Evolutionary conservation across 2,888 invertebrate genomes (phyloP).

Genomic region (Tiliacea aurago): DNA sequence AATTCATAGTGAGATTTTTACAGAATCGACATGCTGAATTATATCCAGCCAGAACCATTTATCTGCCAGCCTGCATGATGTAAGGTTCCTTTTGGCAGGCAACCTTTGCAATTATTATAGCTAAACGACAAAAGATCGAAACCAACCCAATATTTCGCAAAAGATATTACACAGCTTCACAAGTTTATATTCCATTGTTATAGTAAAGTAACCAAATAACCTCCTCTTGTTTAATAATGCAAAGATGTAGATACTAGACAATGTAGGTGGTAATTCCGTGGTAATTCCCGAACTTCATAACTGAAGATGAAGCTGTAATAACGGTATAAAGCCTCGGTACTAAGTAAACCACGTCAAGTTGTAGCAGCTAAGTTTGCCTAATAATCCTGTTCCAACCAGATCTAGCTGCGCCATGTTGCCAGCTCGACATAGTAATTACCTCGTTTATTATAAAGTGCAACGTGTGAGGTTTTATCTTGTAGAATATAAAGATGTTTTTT

Average conservation of each 20-base stretch:
- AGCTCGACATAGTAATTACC: conserved; percentile 80
- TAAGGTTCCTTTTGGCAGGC: background rate
- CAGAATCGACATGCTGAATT: too few species aligned
- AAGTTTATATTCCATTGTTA: background rate
- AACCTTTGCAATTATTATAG: background rate
- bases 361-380: conserved; percentile 69
- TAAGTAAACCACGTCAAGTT: conserved; percentile 66
- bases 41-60: background rate
- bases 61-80: background rate
- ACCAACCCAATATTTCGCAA: background rate
- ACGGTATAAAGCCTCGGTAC: conserved; percentile 58
- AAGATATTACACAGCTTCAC: background rate
- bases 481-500: conserved; percentile 3
- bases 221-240: conserved; percentile 2
- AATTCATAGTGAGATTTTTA: too few species aligned
- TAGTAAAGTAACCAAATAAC: conserved; percentile 7
- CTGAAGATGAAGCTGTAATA: conserved; percentile 56
- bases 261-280: conserved; percentile 23
- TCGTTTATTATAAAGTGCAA: conserved; percentile 48
- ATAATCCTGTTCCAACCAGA: conserved; percentile 72
- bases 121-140: background rate
- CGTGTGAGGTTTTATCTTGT: conserved; percentile 16
- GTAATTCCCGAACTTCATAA: conserved; percentile 56
- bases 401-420: conserved; percentile 68
- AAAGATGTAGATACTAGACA: background rate